Conservation (phyloP, 2,888 invertebrate species). For the Malthinus flaveolus region DNA sequence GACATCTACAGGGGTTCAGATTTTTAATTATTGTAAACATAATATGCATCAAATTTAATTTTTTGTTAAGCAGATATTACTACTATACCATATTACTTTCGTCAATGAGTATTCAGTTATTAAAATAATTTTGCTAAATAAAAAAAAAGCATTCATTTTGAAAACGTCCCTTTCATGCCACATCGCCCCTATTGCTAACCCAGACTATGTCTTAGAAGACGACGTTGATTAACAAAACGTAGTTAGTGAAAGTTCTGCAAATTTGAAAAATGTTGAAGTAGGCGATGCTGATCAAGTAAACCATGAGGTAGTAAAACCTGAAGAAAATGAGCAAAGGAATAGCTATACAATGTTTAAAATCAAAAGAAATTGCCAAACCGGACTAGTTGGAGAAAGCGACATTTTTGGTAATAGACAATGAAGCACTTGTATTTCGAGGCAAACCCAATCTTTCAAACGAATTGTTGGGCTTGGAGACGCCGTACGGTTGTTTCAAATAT, state of each 20-base stretch:
- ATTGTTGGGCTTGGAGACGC: not conserved
- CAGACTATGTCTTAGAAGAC: not conserved
- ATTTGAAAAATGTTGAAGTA: not conserved
- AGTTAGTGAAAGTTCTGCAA: not conserved
- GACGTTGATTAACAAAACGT: too few relatives aligned
- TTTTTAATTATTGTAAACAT: not conserved
- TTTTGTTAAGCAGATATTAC: too few relatives aligned
- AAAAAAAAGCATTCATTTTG: too few relatives aligned
- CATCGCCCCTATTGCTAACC: too few relatives aligned
- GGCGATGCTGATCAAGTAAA: not conserved
- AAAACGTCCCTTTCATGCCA: too few relatives aligned
- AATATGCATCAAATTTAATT: too few relatives aligned
- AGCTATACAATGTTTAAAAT: too few relatives aligned
- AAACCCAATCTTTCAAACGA: constrained; percentile 2
- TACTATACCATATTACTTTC: too few relatives aligned
- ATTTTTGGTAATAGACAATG: constrained; percentile 5
- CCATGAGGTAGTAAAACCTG: not conserved
- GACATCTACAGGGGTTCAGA: not conserved
- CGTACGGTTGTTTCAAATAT: not conserved
- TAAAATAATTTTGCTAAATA: too few relatives aligned
- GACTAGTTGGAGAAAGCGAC: not conserved
- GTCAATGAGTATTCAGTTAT: too few relatives aligned
- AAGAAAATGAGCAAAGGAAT: too few relatives aligned
- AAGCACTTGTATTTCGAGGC: not conserved
- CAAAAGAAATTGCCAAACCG: constrained; percentile 5